Base-by-base conservation (phyloP, 2,888 invertebrate species). In the Scaptomyza flava region DNA sequence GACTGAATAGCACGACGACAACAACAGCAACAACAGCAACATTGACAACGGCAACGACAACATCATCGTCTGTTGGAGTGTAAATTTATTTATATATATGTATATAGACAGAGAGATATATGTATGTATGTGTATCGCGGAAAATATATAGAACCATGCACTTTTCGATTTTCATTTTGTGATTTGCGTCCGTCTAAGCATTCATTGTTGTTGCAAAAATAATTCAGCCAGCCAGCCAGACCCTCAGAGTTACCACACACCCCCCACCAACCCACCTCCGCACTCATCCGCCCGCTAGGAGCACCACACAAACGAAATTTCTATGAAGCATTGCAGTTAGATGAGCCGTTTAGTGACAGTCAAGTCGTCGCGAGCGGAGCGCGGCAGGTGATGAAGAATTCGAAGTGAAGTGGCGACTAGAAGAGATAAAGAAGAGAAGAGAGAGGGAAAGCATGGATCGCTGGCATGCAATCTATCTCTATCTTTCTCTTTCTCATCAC, bases 261-360 rank as follows among this genome's bases (percentile, higher is more conserved):
- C 34, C 50, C 27, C 12, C 59, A 34, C 48, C 38, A 17, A 17
- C 3, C 12, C 14, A 9, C 63, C n/a, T n/a, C n/a, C 1, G 2
- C 6, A 14, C n/a, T 17, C 52, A 34, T 12, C 48, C 14, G 36
- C 8, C 42, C 47, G n/a, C 41, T 47, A 54, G 12, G 42, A 45
- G 27, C 43, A 30, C 52, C 62, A 60, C 67, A 74, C 79, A 85
- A 76, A 82, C 83, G 65, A 85, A 85, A 66, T 86, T 77, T 83
- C 86, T 83, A 87, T 86, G 86, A 86, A 86, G 86, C 86, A 86
- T 86, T 89, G 76, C 89, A 85, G 83, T 86, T 86, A 89, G 86
- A 86, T 86, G 86, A 89, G 86, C 83, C 86, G 88, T 86, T 89
- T 87, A 84, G 87, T 82, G 89, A 87, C 89, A 84, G 89, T 76